Conservation (phyloP, 2,797 vertebrate species). For the Tragelaphus eurycerus region DNA sequence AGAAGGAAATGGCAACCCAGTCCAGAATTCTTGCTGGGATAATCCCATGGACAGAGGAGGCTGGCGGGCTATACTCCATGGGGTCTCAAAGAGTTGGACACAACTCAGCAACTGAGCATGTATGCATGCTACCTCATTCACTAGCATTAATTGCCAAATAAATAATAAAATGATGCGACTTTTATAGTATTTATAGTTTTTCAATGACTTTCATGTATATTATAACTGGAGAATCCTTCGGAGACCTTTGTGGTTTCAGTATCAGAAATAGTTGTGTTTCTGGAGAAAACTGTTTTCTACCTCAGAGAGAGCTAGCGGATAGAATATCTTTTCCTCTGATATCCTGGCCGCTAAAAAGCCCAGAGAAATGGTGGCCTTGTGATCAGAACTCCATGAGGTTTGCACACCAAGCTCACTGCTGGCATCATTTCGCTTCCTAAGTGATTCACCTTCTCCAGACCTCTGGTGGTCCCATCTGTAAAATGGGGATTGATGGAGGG, state of each 20-base stretch:
- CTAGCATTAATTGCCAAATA: background rate
- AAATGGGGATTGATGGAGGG: background rate
- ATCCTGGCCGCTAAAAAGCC: background rate
- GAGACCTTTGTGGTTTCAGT: background rate
- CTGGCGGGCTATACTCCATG: background rate
- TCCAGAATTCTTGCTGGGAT: background rate
- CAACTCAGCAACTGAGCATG: background rate
- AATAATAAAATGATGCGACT: background rate
- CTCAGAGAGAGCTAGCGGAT: background rate
- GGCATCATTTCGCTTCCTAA: background rate
- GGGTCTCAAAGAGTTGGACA: background rate
- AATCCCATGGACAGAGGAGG: background rate
- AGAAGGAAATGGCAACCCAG: background rate
- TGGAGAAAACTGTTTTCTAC: background rate
- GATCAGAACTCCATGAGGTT: background rate
- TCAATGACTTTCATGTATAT: background rate
- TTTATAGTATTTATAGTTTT: background rate
- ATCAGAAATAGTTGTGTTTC: background rate
- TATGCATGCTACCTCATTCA: background rate
- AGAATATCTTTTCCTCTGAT: background rate
- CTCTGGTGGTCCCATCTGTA: background rate
- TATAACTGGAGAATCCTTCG: background rate
- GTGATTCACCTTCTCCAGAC: background rate
- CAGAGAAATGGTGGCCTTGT: background rate
- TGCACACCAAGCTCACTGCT: background rate